phyloP scores from a whole-genome alignment of 2,888 invertebrate species.

The Netelia fuscicornis region DNA sequence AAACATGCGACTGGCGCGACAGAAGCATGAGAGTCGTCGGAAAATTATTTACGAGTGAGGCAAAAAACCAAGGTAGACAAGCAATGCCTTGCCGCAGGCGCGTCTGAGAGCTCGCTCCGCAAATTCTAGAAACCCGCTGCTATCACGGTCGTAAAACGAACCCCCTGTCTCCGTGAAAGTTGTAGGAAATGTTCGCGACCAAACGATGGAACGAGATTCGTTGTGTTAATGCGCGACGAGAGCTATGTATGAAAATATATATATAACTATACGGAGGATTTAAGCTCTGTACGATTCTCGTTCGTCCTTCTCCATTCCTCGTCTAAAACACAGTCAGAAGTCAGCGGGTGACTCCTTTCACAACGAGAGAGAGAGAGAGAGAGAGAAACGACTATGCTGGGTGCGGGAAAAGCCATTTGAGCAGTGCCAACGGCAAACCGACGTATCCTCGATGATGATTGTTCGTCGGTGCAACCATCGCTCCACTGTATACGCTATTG shows the following conservation, averaged over 20 bases:
- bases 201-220: too few relatives aligned
- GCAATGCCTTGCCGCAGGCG: too few relatives aligned
- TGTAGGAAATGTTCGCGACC: not conserved
- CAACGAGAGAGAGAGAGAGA: not conserved
- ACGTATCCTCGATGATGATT: conserved; percentile 34
- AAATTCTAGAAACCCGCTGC: too few relatives aligned
- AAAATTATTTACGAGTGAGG: too few relatives aligned
- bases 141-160: not conserved
- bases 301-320: not conserved
- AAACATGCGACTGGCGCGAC: too few relatives aligned
- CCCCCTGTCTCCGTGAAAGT: conserved; percentile 16
- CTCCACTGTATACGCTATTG: not conserved
- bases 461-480: conserved; percentile 30
- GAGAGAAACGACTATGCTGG: too few relatives aligned
- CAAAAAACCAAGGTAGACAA: too few relatives aligned
- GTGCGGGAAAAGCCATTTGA: conserved; percentile 52
- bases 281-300: too few relatives aligned
- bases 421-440: conserved; percentile 51
- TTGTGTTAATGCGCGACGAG: too few relatives aligned
- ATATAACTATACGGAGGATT: not conserved
- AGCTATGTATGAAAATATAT: not conserved
- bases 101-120: too few relatives aligned
- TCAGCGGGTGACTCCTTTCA: conserved; percentile 34
- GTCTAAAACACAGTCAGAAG: conserved; percentile 23
- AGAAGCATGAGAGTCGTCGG: too few relatives aligned